Base-by-base conservation (phyloP, 2,888 invertebrate genomes). In the Xylocampa areola region DNA sequence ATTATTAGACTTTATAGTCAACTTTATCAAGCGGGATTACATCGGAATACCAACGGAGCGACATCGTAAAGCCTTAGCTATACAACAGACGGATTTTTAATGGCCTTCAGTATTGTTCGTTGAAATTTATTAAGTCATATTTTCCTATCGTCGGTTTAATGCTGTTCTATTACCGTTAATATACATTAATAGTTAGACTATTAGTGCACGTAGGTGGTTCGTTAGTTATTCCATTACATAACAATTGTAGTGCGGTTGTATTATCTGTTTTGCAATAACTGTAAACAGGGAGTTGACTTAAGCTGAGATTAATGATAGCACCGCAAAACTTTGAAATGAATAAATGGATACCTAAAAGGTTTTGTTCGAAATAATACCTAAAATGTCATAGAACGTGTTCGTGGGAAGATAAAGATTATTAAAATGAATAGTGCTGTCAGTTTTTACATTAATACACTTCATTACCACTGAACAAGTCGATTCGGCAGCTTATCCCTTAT, bases 1-100 rank as follows among this genome's bases (percentile, higher is more conserved):
- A 88, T 84, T 85, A 81, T 81, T 75, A 79, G 71, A 80, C 81
- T 89, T 88, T 86, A 87, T 83, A 85, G 82, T 84, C 86, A 81
- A 83, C 75, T 86, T 85, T 86, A 82, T 87, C 82, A 84, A 83
- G 84, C 68, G 73, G 73, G 76, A 82, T 83, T 80, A 82, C 81
- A 76, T 79, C 66, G 76, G 76, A 84, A 84, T 80, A 83, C 81
- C 80, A 77, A 79, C 76, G 77, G 70, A 72, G 73, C 69, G 68
- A 72, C 72, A 62, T 83, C 84, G 80, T 88, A 84, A 88, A 87
- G 57, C 74, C 68, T 68, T 64, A 72, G 74, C 75, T 79, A 77
- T 76, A 81, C 77, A 79, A 79, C 73, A 71, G 73, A 80, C 73
- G 66, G 75, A 67, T 70, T 78, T 84, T 85, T 85, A 84, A 84